Conservation (phyloP, 2,888 invertebrate species). For the Nomada fabriciana region DNA sequence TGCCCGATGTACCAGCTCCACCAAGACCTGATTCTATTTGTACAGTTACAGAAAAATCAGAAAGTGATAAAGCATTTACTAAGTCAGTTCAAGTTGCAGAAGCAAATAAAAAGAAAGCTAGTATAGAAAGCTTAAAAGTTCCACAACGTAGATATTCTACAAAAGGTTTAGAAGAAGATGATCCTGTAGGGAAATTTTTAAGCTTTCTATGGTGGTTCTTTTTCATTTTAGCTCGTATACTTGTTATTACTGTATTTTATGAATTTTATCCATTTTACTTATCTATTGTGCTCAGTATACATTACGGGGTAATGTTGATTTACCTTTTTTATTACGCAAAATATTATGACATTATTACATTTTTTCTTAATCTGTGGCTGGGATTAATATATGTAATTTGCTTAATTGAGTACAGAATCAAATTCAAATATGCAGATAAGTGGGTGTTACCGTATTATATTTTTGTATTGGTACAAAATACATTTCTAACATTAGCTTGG, state of each 20-base stretch:
- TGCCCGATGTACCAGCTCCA: slow-evolving; percentile 82
- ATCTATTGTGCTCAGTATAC: slow-evolving; percentile 86
- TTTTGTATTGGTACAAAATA: slow-evolving; percentile 88
- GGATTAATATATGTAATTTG: slow-evolving; percentile 91
- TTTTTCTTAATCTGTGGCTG: slow-evolving; percentile 86
- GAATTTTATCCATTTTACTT: slow-evolving; percentile 87
- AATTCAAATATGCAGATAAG: slow-evolving; percentile 89
- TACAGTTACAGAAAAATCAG: slow-evolving; percentile 41
- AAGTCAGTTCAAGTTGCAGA: slow-evolving; percentile 23
- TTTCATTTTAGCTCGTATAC: slow-evolving; percentile 90
- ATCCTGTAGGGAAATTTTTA: slow-evolving; percentile 89
- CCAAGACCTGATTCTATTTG: slow-evolving; percentile 81
- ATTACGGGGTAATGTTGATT: slow-evolving; percentile 88
- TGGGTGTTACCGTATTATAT: slow-evolving; percentile 90
- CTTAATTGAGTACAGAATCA: slow-evolving; percentile 91
- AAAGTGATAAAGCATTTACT: slow-evolving; percentile 31
- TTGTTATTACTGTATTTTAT: slow-evolving; percentile 89
- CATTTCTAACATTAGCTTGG: slow-evolving; percentile 90
- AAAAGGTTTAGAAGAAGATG: slow-evolving; percentile 91
- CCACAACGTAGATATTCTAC: slow-evolving; percentile 77
- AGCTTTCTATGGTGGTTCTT: slow-evolving; percentile 92
- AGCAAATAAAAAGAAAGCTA: slow-evolving; percentile 40
- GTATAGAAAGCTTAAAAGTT: slow-evolving; percentile 66
- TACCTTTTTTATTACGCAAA: slow-evolving; percentile 89
- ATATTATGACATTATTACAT: slow-evolving; percentile 85